Evolutionary conservation across 2,888 invertebrate species (phyloP), one percentile per base, ranked within the genome.

Genomic region (Blastobasis adustella): DNA sequence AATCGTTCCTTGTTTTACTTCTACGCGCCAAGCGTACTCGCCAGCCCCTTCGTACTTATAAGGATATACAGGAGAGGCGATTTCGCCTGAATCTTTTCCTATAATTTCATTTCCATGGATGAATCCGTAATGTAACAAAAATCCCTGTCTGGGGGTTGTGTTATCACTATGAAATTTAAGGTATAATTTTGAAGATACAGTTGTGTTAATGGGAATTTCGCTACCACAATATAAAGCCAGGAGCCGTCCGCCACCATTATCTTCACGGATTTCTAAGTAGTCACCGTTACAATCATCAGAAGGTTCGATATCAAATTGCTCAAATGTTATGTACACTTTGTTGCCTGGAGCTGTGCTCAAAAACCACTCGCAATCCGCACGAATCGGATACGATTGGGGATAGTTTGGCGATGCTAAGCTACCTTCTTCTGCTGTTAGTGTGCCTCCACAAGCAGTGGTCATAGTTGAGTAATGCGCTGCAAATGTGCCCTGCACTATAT

Each of bases 351-450:
- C 80, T 42, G 86, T 81, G 39, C 60, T 69, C 50, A 85, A 59
- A 42, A 64, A 67, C 96, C 96, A 98, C 58, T 91, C 91, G 71
- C 98, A 98, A 63, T 94, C 92, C 0, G 92, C 88, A 58, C 90
- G 90, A 37, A 89, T 84, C 5, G 90, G 89, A 76, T 96, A 97
- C 0, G 91, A 82, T 53, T 90, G 88, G 0, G 98, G 98, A 79
- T 97, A 98, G 69, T 94, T 92, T 0, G 98, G 97, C 0, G 97
- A 97, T 4, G 92, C 91, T 50, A 98, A 92, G 4, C 92, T 90
- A 0, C 97, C 98, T 47, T 87, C 87, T 52, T 93, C 91, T 4
- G 93, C 89, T 0, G 84, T 91, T 48, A 97, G 69, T 6, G 78
- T 82, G 1, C 96, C 97, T n/a, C 98, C 97, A 78, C 98, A 98